Evolutionary conservation across 2,888 invertebrate species (phyloP), one percentile per base, ranked within the genome.

Genomic region (Meghimatium bilineatum): DNA sequence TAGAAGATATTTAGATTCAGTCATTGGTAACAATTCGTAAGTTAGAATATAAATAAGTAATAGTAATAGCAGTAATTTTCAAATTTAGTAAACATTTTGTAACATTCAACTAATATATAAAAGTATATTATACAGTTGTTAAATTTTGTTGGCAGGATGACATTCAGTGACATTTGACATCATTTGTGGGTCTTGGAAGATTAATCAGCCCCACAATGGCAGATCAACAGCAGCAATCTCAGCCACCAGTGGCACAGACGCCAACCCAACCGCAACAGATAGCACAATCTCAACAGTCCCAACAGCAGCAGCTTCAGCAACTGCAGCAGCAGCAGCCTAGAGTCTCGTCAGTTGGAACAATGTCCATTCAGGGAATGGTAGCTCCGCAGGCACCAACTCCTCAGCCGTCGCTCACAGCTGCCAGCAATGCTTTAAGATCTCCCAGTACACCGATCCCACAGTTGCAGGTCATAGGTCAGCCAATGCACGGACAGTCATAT

Each of bases 381-480:
- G 84, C 75, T 6, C 80, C 88, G 83, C 80, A 89, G 83, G 83
- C 86, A 69, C 80, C 82, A 63, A 83, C 86, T 75, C 85, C 86
- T 84, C 87, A 85, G 44, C 87, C 79, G 20, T 85, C 85, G 29
- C 87, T 84, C n/a, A 80, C 82, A 32, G 88, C 88, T 56, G 88
- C 89, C 84, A 86, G 89, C n/a, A 90, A 89, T 77, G 86, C 87
- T 14, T 85, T 89, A 78, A 80, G 87, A 74, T 85, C 83, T 26
- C 86, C 85, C 0, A 66, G 80, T 74, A 88, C 87, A 26, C 89
- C 89, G 49, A 80, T 91, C 69, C 91, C 90, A 23, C 91, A 90
- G 86, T 85, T 92, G 12, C 92, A 92, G 85, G 90, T 92, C 74
- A 91, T 92, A 23, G 90, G 89, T 17, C 91, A 91, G 85, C 88